Evolutionary conservation across 1,140 invertebrate genomes (phyloP).

Genomic region (Philaenus spumarius): DNA sequence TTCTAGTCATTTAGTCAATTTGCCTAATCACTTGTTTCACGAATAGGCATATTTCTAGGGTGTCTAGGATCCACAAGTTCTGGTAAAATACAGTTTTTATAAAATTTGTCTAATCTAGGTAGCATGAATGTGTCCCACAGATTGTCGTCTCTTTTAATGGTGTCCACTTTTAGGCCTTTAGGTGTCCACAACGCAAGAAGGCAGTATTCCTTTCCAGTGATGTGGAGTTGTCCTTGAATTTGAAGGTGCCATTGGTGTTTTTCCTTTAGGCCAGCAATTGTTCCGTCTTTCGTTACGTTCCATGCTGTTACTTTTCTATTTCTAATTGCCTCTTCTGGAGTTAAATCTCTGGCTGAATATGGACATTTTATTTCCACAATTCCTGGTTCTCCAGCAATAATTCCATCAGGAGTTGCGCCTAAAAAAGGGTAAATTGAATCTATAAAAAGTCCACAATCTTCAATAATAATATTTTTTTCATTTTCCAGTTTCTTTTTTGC

Average conservation of each 20-base stretch:
- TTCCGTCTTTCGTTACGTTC: conserved; percentile 10
- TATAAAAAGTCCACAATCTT: no score
- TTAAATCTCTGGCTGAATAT: conserved; percentile 21
- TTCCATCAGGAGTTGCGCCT: not conserved
- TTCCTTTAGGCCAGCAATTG: conserved; percentile 30
- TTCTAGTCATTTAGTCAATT: no score
- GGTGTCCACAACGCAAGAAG: conserved; percentile 37
- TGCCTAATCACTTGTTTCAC: not conserved
- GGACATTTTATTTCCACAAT: conserved; percentile 39
- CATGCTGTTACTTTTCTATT: conserved; percentile 10
- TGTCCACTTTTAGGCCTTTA: conserved; percentile 24
- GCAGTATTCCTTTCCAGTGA: conserved; percentile 34
- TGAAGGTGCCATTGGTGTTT: conserved; percentile 38
- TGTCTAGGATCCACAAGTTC: conserved; percentile 28
- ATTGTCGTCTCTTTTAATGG: conserved; percentile 23
- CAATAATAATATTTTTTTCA: no score
- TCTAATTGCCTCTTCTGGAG: conserved; percentile 24
- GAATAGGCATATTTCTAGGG: not conserved
- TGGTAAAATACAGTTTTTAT: no score
- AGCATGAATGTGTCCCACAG: conserved; percentile 29
- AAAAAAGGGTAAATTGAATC: not conserved
- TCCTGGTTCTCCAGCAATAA: conserved; percentile 9
- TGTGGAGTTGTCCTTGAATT: conserved; percentile 38
- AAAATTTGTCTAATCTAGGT: conserved; percentile 14
- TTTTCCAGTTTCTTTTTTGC: not conserved